Percentiles rank a stretch among this genome's conserved stretches.
phyloP scores from a whole-genome alignment of 2,113 vertebrate genomes.

The Alexandromys fortis region DNA sequence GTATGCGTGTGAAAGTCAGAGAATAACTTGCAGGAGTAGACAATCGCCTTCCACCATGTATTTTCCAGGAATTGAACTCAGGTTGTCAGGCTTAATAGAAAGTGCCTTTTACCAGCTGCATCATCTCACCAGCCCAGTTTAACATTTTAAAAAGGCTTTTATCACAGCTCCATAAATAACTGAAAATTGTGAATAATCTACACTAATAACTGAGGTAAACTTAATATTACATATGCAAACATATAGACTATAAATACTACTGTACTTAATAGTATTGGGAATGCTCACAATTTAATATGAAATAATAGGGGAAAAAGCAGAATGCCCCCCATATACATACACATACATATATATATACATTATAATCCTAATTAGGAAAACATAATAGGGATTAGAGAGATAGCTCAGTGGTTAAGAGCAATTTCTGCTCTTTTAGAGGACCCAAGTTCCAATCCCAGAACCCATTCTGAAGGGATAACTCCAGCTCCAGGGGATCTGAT shows the following conservation, averaged over 20 bases:
- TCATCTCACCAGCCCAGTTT: not conserved
- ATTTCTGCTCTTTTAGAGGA: not conserved
- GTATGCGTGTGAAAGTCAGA: not conserved
- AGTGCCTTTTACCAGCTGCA: not conserved
- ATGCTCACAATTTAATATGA: constrained; percentile 42
- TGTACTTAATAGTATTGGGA: constrained; percentile 20
- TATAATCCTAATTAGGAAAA: constrained; percentile 57
- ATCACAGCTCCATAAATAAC: constrained; percentile 10
- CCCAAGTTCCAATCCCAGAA: not conserved
- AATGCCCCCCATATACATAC: not conserved
- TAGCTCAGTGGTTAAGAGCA: not conserved
- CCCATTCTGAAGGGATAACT: not conserved
- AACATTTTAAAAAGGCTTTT: constrained; percentile 54
- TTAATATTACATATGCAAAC: constrained; percentile 39
- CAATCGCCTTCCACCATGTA: not conserved
- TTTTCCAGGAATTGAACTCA: not conserved
- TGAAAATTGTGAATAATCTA: constrained; percentile 46
- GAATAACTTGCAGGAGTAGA: not conserved
- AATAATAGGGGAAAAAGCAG: not conserved
- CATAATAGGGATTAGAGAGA: not conserved
- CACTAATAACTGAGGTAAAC: not conserved
- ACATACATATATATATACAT: not conserved
- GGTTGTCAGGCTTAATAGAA: not conserved
- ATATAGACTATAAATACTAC: constrained; percentile 25
- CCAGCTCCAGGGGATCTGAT: not conserved